Conservation (phyloP, 2,888 invertebrate species). For the Drosophila falleni region DNA sequence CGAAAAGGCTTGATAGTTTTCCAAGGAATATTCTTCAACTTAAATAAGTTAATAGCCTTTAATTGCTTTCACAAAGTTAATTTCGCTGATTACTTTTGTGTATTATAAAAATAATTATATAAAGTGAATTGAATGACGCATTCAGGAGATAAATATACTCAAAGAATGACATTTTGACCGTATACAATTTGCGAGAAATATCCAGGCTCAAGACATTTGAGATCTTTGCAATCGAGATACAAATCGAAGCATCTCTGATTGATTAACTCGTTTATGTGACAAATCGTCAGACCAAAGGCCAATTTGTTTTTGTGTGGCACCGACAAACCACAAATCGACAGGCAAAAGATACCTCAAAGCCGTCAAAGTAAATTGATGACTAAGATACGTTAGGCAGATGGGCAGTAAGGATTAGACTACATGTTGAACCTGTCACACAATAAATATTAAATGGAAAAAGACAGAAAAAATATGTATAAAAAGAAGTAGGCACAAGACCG, state of each 20-base stretch:
- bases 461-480: neutral
- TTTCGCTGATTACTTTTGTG: neutral
- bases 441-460: conserved; percentile 9
- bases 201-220: too few relatives aligned
- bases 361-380: conserved; percentile 42
- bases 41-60: neutral
- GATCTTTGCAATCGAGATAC: conserved; percentile 2
- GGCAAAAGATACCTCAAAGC: conserved; percentile 3
- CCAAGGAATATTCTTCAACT: neutral
- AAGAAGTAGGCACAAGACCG: neutral
- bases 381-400: conserved; percentile 9
- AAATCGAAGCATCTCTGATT: conserved; percentile 34
- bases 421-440: conserved; percentile 28
- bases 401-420: conserved; percentile 21
- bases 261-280: conserved; percentile 30
- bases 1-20: neutral
- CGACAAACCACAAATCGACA: conserved; percentile 33
- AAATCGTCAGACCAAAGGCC: conserved; percentile 18
- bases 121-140: neutral
- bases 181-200: neutral
- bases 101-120: neutral
- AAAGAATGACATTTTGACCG: neutral
- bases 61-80: neutral
- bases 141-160: neutral
- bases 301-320: conserved; percentile 26